A percentile compares a stretch with the other conserved stretches of the same genome.
Evolutionary conservation across 2,797 vertebrate species (phyloP).

Genomic region (Acanthis flammea): DNA sequence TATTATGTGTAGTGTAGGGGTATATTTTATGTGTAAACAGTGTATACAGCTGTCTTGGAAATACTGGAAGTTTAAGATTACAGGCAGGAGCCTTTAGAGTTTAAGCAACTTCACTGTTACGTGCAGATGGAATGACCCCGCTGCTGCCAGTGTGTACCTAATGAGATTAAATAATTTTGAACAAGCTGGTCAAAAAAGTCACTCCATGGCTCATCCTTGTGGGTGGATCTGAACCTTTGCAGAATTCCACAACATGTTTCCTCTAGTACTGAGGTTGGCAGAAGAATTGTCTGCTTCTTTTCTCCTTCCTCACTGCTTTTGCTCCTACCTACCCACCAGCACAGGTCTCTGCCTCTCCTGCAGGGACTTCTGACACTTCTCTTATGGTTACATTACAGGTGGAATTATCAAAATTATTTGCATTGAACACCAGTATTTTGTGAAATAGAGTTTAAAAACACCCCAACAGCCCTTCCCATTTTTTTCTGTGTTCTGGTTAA

Average conservation of each 20-base stretch:
- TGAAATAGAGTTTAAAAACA: not conserved
- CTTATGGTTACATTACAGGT: not conserved
- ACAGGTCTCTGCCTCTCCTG: not conserved
- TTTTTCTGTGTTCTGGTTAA: not conserved
- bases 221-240: not conserved
- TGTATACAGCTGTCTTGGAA: not conserved
- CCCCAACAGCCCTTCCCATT: rapidly evolving
- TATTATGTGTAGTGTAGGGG: not conserved
- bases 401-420: not conserved
- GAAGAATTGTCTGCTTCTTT: not conserved
- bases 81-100: not conserved
- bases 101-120: not conserved
- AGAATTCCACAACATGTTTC: not conserved
- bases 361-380: not conserved
- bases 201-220: not conserved
- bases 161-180: not conserved
- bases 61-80: not conserved
- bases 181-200: not conserved
- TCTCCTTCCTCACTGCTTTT: not conserved
- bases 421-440: not conserved
- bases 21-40: not conserved
- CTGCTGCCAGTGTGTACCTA: not conserved
- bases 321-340: not conserved
- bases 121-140: not conserved
- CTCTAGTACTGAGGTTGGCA: not conserved